Evolutionary conservation across 2,113 vertebrate species (phyloP).

Genomic region (Oreochromis niloticus): DNA sequence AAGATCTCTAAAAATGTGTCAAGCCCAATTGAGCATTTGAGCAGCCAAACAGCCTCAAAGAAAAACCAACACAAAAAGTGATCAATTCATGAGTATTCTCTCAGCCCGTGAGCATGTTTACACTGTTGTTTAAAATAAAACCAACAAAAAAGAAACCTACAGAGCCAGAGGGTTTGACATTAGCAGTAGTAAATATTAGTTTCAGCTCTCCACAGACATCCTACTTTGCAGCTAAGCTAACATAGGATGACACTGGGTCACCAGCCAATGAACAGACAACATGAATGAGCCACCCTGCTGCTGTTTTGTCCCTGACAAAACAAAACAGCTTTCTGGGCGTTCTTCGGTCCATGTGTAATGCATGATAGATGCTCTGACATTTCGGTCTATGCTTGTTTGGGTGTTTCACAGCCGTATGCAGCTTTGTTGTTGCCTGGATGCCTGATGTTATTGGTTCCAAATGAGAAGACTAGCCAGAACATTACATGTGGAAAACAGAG

Average conservation of each 20-base stretch:
- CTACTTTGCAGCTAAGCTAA: neutral
- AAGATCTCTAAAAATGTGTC: neutral
- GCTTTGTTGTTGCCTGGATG: conserved; percentile 7
- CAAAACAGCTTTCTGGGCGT: neutral
- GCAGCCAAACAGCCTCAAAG: neutral
- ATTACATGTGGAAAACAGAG: conserved; percentile 23
- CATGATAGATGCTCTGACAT: conserved; percentile 64
- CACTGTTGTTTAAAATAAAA: neutral
- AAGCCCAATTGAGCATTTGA: neutral
- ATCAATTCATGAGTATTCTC: neutral
- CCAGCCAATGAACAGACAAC: neutral
- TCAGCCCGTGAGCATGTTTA: neutral
- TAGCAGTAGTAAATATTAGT: neutral
- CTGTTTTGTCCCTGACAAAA: neutral
- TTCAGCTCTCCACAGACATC: neutral
- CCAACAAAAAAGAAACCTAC: neutral
- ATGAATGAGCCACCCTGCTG: neutral
- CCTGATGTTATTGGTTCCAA: conserved; percentile 3
- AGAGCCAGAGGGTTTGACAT: neutral
- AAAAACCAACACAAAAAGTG: neutral
- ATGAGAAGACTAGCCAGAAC: conserved; percentile 28
- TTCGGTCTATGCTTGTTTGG: conserved; percentile 36
- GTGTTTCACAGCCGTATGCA: conserved; percentile 8
- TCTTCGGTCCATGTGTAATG: conserved; percentile 16
- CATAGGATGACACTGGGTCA: neutral